Base-by-base conservation (phyloP, 2,888 invertebrate genomes). In the Bibio marci region DNA sequence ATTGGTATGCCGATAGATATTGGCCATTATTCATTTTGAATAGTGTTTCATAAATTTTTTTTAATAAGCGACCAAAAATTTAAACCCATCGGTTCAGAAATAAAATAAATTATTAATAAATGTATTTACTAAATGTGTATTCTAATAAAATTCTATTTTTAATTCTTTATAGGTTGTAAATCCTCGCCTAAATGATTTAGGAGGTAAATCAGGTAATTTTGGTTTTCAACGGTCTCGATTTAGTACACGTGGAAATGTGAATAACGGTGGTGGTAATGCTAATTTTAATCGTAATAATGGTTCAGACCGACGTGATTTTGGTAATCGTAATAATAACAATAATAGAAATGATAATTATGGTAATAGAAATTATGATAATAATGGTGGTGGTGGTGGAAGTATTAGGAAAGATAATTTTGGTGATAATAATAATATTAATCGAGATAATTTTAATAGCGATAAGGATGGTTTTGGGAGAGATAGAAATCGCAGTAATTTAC, bases 141-240 rank as follows among this genome's bases (percentile, higher is more conserved):
- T 22, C n/a, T 22, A 35, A 27, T 3, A 19, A 32, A 33, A 27
- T 30, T 30, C 34, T 22, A 38, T 37, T 13, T 15, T 28, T 35
- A 12, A 6, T 26, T n/a, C n/a, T n/a, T 36, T 41, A 2, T 37
- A 62, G 61, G 80, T 80, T 34, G 81, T 94, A 44, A 91, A 91
- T 60, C 91, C 91, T 0, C 85, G 85, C 54, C 64, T 94, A 36
- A 66, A 78, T 56, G 85, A 83, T 52, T 65, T 86, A 59, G 77
- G 80, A 10, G 22, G 22, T 22, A 53, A 55, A 18, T 52, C 52
- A 43, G 50, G 52, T 11, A 38, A 43, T 22, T n/a, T n/a, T n/a
- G 4, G 5, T 35, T 55, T 51, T 33, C 41, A 43, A 26, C 40
- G 36, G 5, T 35, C 34, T 4, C 19, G 32, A 15, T 40, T 36